Conservation (phyloP, 2,797 vertebrate genomes). For the Taeniopygia guttata region DNA sequence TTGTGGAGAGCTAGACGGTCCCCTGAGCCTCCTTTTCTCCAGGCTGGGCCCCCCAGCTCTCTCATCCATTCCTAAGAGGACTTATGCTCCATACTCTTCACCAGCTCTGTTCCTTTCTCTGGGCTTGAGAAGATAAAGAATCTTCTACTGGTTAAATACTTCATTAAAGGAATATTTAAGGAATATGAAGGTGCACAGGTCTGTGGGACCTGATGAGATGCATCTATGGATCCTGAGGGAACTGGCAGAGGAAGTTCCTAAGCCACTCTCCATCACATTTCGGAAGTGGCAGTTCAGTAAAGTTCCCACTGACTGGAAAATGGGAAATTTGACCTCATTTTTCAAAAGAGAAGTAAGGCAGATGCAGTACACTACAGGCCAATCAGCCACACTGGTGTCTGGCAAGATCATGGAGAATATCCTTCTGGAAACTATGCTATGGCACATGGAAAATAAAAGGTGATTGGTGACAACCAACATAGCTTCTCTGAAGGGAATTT, state of each 20-base stretch:
- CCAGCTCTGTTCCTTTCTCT: background rate
- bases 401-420: background rate
- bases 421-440: background rate
- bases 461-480: background rate
- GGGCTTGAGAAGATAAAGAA: background rate
- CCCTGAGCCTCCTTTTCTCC: background rate
- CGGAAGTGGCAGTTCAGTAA: background rate
- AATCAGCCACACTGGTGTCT: background rate
- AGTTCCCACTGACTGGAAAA: background rate
- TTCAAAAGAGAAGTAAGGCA: background rate
- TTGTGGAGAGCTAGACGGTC: too few relatives aligned
- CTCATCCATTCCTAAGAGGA: background rate
- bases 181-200: background rate
- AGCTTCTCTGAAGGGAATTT: background rate
- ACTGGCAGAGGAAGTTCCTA: background rate
- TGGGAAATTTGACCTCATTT: background rate
- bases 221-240: background rate
- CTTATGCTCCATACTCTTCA: background rate
- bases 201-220: background rate
- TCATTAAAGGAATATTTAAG: background rate
- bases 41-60: background rate
- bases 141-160: background rate
- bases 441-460: background rate
- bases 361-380: too few relatives aligned
- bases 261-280: background rate